Percentiles rank a stretch among this genome's conserved stretches.
Conservation (phyloP, 2,113 vertebrate species). For the Nestor notabilis region DNA sequence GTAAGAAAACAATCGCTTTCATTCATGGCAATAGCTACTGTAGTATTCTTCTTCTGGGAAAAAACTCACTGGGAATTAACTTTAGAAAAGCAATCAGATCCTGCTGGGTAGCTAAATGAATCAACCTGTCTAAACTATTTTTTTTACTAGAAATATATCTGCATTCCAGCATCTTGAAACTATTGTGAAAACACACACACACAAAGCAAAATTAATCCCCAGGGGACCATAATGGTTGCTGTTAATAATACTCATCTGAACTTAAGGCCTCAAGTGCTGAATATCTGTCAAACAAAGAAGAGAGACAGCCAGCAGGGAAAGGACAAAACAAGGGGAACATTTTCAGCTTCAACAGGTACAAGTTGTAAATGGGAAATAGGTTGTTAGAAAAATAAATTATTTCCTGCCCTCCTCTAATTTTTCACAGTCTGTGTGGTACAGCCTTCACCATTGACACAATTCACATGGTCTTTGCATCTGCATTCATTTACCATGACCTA, state of each 20-base stretch:
- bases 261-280: conserved; percentile 43
- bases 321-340: conserved; percentile 6
- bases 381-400: conserved; percentile 70
- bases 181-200: conserved; percentile 48
- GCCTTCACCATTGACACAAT: conserved; percentile 24
- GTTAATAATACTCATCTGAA: conserved; percentile 67
- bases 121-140: conserved; percentile 70
- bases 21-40: background rate
- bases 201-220: conserved; percentile 63
- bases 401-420: conserved; percentile 65
- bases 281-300: conserved; percentile 65
- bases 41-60: background rate
- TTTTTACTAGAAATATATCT: conserved; percentile 62
- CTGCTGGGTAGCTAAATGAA: conserved; percentile 69
- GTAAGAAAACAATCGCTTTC: background rate
- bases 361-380: conserved; percentile 61
- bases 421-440: conserved; percentile 68
- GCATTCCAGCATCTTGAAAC: conserved; percentile 71
- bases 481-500: conserved; percentile 54
- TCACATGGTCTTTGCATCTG: conserved; percentile 57
- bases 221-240: conserved; percentile 53
- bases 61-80: conserved; percentile 60
- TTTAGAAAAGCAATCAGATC: conserved; percentile 66
- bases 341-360: conserved; percentile 65
- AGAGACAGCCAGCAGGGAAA: conserved; percentile 14